Percentiles rank a stretch among this genome's conserved stretches.
These are phyloP conservation scores for Sycophila sp. DNA, from an alignment of 1,140 invertebrate genomes.

Conservation along the genomic window DNA sequence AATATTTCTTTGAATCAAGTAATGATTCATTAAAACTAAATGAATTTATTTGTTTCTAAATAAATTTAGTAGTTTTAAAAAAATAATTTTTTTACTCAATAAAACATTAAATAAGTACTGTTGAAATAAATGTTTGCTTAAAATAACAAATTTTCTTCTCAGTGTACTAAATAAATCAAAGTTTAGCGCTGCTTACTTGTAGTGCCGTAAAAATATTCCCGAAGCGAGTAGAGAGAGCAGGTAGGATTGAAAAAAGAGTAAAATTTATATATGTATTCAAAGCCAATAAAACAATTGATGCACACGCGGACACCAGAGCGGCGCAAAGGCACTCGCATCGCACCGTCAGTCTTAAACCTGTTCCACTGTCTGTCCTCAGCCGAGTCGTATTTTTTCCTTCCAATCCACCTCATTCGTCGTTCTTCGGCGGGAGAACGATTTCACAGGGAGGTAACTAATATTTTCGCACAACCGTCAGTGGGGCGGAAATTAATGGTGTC, in stretches of 20 bases:
- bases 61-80: no score
- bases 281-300: slow-evolving; percentile 32
- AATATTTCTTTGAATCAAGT: no score
- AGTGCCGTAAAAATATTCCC: slow-evolving; percentile 12
- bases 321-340: not conserved
- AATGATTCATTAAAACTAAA: no score
- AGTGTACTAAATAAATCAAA: no score
- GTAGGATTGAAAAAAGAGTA: slow-evolving; percentile 4
- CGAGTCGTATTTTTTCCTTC: not conserved
- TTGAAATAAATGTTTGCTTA: no score
- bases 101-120: no score
- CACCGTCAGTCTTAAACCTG: slow-evolving; percentile 17
- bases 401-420: not conserved
- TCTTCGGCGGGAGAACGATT: not conserved
- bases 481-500: slow-evolving; percentile 17
- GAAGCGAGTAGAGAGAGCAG: not conserved
- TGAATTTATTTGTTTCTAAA: no score
- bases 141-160: no score
- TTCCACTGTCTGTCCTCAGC: not conserved
- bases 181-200: slow-evolving; percentile 17
- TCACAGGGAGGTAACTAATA: slow-evolving; percentile 14
- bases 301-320: not conserved
- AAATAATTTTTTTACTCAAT: no score
- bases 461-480: not conserved
- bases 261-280: slow-evolving; percentile 30